Evolutionary conservation across 2,113 vertebrate species (phyloP), one percentile per base, ranked within the genome.

Genomic region (Campylomormyrus numenius): DNA sequence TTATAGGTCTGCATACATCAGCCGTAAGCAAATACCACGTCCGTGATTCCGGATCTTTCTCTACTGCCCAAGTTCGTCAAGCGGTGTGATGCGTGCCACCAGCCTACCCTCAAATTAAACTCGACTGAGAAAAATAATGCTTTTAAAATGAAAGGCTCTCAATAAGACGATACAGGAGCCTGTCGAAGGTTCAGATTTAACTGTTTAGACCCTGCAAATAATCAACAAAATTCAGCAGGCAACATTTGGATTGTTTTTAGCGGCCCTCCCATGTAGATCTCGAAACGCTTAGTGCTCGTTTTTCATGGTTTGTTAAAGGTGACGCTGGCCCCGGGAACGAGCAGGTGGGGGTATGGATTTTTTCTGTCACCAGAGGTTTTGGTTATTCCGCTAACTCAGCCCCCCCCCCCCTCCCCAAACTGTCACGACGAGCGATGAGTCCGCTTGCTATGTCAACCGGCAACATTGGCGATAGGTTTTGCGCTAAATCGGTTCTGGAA

Each of bases 341-440:
- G 53, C 48, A 53, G 50, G 85, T 53, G 15, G 8, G n/a, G 85
- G 49, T 35, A 19, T 87, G 46, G 45, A 85, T 85, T 27, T 24
- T 52, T 19, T 53, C 49, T 35, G 70, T 53, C 83, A 27, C 24
- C 39, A 85, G 19, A 53, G 49, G 31, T 35, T 87, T 87, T 19
- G 85, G 85, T n/a, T 87, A 53, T 87, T 87, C 85, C 49, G 31
- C 49, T 87, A 87, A 50, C 46, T 53, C n/a, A 31, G 85, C 9
- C 5, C n/a, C 85, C 24, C 50, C n/a, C 84, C 15, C 3, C 31
- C n/a, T 46, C 19, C 48, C 27, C 3, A 56, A 49, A 52, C 27
- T 53, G 46, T 13, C 50, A 53, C 11, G 5, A 17, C 7, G 15
- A 87, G n/a, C 9, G 27, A 56, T 31, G 50, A 56, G 48, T 52